phyloP scores from a whole-genome alignment of 2,888 invertebrate genomes.

The Dysmachus trigonus region DNA sequence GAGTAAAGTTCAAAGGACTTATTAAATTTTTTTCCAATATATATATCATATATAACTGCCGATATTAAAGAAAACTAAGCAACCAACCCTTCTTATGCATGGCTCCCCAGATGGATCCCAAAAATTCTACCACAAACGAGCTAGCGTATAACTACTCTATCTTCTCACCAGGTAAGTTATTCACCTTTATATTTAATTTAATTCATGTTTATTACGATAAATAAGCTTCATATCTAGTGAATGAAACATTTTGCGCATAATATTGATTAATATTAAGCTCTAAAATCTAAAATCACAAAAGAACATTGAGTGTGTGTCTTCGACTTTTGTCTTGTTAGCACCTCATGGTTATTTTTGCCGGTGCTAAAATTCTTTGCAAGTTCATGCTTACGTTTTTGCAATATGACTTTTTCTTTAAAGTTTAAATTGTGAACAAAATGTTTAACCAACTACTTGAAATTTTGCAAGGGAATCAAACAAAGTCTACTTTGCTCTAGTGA shows the following conservation, averaged over 20 bases:
- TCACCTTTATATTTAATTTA: background rate
- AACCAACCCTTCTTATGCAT: background rate
- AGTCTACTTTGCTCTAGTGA: background rate
- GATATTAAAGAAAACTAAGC: background rate
- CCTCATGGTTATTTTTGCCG: background rate
- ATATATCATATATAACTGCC: too few relatives aligned
- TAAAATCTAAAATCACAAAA: background rate
- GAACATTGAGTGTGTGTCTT: background rate
- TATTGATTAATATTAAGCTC: background rate
- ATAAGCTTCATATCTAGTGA: background rate
- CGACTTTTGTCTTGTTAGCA: background rate
- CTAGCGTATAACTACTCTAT: background rate
- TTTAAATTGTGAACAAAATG: background rate
- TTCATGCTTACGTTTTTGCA: background rate
- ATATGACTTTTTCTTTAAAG: background rate
- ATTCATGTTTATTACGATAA: background rate
- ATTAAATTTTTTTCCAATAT: background rate
- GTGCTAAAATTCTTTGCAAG: background rate
- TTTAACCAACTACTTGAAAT: background rate
- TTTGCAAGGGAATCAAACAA: background rate
- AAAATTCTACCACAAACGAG: background rate
- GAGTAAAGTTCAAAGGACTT: conserved; percentile 27
- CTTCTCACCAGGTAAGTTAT: background rate
- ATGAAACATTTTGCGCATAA: background rate
- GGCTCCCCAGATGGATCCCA: background rate